A percentile compares a stretch with the other conserved stretches of the same genome.
phyloP scores from a whole-genome alignment of 2,113 vertebrate genomes.

The Ciconia stormi region DNA sequence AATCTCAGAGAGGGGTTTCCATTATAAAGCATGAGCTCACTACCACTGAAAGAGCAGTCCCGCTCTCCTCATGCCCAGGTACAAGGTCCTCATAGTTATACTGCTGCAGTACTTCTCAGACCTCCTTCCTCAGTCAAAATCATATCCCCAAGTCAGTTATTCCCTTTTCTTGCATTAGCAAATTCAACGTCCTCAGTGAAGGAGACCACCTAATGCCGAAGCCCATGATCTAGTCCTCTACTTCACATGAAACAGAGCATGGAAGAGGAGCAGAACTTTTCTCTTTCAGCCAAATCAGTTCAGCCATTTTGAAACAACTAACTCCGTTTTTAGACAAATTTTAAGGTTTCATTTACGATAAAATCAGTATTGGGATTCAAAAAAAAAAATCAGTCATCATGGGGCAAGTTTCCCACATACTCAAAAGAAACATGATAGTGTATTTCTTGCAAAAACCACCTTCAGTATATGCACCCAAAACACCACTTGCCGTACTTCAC shows the following conservation, averaged over 20 bases:
- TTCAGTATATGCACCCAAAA: not conserved
- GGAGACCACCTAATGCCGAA: not conserved
- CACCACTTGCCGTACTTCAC: not conserved
- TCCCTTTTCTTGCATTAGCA: not conserved
- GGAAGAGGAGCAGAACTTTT: not conserved
- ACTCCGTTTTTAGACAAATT: not conserved
- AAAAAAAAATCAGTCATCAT: not conserved
- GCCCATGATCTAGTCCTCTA: not conserved
- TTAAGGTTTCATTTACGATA: not conserved
- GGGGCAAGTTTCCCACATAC: not conserved
- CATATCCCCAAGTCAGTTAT: not conserved
- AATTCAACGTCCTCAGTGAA: not conserved
- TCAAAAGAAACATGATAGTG: rapidly evolving
- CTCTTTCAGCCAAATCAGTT: not conserved
- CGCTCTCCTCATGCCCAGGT: not conserved
- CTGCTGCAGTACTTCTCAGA: not conserved
- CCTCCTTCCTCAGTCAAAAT: rapidly evolving
- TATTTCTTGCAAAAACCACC: not conserved
- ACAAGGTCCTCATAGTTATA: not conserved
- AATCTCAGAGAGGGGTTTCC: not conserved
- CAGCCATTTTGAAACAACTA: not conserved
- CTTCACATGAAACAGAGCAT: not conserved
- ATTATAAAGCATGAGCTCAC: not conserved
- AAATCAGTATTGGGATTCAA: not conserved
- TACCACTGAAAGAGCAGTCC: not conserved